These are phyloP conservation scores for Sus cebifrons DNA, from an alignment of 2,797 vertebrate species.

Conservation along the genomic window DNA sequence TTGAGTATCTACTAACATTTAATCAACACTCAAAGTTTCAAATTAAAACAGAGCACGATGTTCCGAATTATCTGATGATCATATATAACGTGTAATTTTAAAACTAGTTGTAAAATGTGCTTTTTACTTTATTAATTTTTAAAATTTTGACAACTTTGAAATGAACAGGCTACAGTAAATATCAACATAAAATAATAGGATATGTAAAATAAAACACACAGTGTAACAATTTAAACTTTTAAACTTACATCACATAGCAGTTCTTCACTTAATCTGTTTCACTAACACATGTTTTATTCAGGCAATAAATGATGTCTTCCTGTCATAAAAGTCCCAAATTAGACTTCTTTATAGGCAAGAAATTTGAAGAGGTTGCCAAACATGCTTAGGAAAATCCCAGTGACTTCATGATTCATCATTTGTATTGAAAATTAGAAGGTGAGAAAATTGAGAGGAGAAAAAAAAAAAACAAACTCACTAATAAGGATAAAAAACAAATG, in stretches of 20 bases:
- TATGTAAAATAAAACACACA: background rate
- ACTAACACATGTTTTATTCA: constrained; percentile 75
- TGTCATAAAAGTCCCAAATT: constrained; percentile 81
- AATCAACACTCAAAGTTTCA: constrained; percentile 18
- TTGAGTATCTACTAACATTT: background rate
- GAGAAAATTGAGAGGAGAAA: constrained; percentile 74
- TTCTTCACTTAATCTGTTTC: constrained; percentile 71
- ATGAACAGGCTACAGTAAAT: background rate
- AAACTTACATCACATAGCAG: constrained; percentile 37
- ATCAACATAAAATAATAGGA: constrained; percentile 19
- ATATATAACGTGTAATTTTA: background rate
- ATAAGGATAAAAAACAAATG: constrained; percentile 83
- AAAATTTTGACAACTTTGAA: constrained; percentile 41
- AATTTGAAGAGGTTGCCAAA: constrained; percentile 79
- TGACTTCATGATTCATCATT: constrained; percentile 83
- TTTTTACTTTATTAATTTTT: constrained; percentile 54
- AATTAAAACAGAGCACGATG: background rate
- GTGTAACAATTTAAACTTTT: constrained; percentile 49
- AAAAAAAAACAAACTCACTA: constrained; percentile 67
- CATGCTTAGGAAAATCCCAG: constrained; percentile 80
- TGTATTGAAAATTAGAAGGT: constrained; percentile 86
- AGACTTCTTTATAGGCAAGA: constrained; percentile 75
- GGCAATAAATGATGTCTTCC: constrained; percentile 79
- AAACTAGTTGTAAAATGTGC: background rate
- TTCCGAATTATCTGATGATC: background rate